Conservation (phyloP, 2,113 vertebrate genomes). For the Xiphophorus couchianus region DNA sequence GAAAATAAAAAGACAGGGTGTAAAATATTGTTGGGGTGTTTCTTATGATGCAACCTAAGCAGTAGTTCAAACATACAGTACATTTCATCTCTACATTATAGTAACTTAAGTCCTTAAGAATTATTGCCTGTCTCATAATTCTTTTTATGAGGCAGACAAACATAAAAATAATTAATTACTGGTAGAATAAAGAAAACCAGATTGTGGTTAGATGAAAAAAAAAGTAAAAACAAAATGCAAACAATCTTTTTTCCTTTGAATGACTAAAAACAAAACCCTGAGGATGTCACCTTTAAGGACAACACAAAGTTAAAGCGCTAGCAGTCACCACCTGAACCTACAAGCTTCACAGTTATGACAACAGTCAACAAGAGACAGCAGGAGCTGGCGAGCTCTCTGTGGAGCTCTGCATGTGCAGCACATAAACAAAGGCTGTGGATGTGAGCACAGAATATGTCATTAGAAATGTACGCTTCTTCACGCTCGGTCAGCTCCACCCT, state of each 20-base stretch:
- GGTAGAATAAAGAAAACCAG: not conserved
- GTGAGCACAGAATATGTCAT: conserved; percentile 29
- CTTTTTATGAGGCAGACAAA: not conserved
- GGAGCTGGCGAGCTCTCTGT: conserved; percentile 6
- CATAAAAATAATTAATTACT: not conserved
- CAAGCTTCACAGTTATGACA: not conserved
- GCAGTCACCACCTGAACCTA: conserved; percentile 9
- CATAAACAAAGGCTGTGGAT: conserved; percentile 43
- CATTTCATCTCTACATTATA: not conserved
- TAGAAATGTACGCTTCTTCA: conserved; percentile 51
- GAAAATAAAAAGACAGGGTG: no score
- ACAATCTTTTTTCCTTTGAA: not conserved
- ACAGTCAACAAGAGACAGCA: conserved; percentile 11
- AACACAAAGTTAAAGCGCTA: conserved; percentile 5
- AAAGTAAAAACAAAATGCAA: not conserved
- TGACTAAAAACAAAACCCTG: conserved; percentile 1
- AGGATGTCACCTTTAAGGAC: not conserved
- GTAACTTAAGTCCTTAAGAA: not conserved
- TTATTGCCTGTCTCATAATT: no score
- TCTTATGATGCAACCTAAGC: no score
- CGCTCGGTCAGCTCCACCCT: conserved; percentile 35
- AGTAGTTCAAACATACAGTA: no score
- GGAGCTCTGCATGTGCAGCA: conserved; percentile 14
- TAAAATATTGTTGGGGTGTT: no score
- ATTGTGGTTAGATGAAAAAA: not conserved